Base-by-base conservation (phyloP, 2,888 invertebrate species). In the Leucophenga maculata region DNA sequence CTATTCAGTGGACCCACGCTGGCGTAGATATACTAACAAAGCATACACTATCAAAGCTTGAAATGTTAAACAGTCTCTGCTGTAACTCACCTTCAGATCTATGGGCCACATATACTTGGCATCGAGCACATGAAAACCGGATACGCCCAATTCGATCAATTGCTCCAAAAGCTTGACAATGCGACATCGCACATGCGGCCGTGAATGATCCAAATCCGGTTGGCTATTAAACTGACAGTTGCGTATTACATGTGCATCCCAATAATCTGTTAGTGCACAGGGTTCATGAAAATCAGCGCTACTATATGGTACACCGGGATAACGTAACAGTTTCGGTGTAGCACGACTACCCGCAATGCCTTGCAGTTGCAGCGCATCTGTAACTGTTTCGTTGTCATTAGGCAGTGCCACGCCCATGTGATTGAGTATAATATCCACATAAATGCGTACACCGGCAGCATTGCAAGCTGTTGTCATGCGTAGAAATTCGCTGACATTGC, bases 401-500 rank as follows among this genome's bases (percentile, higher is more conserved):
- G 32, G 14, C 14, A 11, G n/a, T n/a, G 50, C 14, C 8, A 32
- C 3, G 22, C 74, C 92, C 96, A 96, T 96, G 87, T 97, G 96
- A 87, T 97, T 97, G 72, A 96, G 90, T 14, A 96, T 91, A 0
- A 92, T 91, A 80, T 95, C 95, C 0, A 92, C 93, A 86, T 93
- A 94, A 78, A 96, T 93, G 54, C 95, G 84, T 48, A 96, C 93
- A 50, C 95, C 95, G 67, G 89, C 94, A 26, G 89, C 95, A 82
- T 95, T 95, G 86, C 96, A 96, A 52, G 94, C 89, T 9, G 89
- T 88, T 14, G 94, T 90, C 96, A 96, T 96, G 62, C 92, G 89
- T 20, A 89, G 88, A 78, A 97, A 94, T 66, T 93, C 92, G 0
- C 85, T 80, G 84, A 93, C 93, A 74, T 90, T 90, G 26, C 96